Base-by-base conservation (phyloP, 2,797 vertebrate genomes). In the Chelon labrosus region DNA sequence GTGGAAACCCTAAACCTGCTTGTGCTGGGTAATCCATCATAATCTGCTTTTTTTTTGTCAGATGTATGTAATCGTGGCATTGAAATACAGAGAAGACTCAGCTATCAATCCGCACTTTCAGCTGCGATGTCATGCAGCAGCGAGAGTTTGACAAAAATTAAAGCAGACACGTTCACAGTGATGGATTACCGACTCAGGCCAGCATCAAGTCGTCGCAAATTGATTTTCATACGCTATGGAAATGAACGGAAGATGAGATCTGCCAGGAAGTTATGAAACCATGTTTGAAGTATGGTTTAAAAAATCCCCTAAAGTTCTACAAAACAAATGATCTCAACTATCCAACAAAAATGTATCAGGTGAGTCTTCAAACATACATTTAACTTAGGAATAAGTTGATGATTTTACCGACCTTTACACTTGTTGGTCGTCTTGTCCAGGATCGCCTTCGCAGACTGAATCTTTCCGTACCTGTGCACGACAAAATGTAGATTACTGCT, bases 351-450 rank as follows among this genome's bases (percentile, higher is more conserved):
- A 10, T 12, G 4, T 10, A 53, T 19, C 25, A 20, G 20, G 22
- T 66, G 13, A 25, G 5, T 38, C 55, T 49, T 49, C 44, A 17
- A 19, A 19, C 10, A 22, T 25, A 16, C 3, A 3, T 62, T 49
- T 42, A 7, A 51, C 25, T 25, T 37, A 7, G 11, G 8, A 42
- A 7, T 38, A 31, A 61, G 22, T 25, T 8, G 68, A 65, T 55
- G 22, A 68, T 31, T 25, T 31, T 56, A 91, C 94, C 81, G 93
- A 99, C 98, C 98, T 98, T 99, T 99, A 94, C 98, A 99, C 95
- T 99, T 99, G 96, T 99, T 99, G 80, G 98, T 99, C 46, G 98
- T 98, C 93, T 99, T 99, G 93, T 99, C 98, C 94, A 99, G 94
- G 92, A 99, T 99, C 76, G 98, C 98, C 93, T 99, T 99, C 0